These are phyloP conservation scores for Leptura quadrifasciata DNA, from an alignment of 2,888 invertebrate genomes.

Conservation along the genomic window DNA sequence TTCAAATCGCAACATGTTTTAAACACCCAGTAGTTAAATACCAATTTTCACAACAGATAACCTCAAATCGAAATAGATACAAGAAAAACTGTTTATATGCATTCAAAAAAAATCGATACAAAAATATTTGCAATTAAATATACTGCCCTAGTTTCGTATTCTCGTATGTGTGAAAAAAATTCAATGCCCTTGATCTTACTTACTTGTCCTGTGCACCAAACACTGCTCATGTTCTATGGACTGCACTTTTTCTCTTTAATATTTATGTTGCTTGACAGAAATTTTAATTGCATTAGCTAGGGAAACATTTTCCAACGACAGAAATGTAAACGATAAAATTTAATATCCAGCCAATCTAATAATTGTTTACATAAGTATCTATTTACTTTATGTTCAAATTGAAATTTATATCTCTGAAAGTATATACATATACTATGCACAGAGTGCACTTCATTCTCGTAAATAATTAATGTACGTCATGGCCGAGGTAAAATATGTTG, in stretches of 20 bases:
- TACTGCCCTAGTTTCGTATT: too few species aligned
- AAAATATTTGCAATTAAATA: too few species aligned
- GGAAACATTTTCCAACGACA: not conserved
- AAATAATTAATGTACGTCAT: not conserved
- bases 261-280: not conserved
- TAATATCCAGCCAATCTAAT: not conserved
- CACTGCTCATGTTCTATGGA: too few species aligned
- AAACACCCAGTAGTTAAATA: too few species aligned
- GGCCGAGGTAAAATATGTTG: not conserved
- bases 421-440: not conserved
- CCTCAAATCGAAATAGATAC: too few species aligned
- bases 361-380: not conserved
- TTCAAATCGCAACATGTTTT: too few species aligned
- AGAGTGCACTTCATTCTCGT: not conserved
- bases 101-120: too few species aligned
- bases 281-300: not conserved
- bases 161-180: too few species aligned
- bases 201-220: too few species aligned
- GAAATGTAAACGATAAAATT: not conserved
- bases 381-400: not conserved
- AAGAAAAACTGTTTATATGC: too few species aligned
- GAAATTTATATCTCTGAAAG: not conserved
- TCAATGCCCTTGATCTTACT: too few species aligned
- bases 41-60: too few species aligned
- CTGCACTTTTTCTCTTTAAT: not conserved